Percentiles rank a stretch among this genome's conserved stretches.
phyloP scores from a whole-genome alignment of 30 jellyfish, hydroid and myxozoan species.

The Haliclystus octoradiatus region DNA sequence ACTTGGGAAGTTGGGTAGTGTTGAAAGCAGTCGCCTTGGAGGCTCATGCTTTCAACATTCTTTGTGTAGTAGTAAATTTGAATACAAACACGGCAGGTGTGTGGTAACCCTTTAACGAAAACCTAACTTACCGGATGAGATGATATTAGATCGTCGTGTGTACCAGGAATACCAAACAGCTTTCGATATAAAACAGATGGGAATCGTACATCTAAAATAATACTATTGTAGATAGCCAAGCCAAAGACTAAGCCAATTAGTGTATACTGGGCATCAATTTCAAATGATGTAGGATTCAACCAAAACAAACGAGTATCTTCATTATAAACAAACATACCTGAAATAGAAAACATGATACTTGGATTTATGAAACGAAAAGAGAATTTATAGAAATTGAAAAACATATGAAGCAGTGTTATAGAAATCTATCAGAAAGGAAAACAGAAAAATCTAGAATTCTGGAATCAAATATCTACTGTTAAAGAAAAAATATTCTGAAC shows the following conservation, averaged over 20 bases:
- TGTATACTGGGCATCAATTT: slow-evolving; percentile 53
- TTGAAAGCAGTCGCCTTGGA: too few relatives aligned
- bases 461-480: too few relatives aligned
- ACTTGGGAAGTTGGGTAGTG: too few relatives aligned
- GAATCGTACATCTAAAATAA: slow-evolving; percentile 55
- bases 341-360: background rate
- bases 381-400: too few relatives aligned
- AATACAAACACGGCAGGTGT: too few relatives aligned
- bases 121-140: slow-evolving; percentile 51
- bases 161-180: slow-evolving; percentile 28
- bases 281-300: slow-evolving; percentile 74
- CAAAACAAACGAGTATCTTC: slow-evolving; percentile 38
- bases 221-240: slow-evolving; percentile 61
- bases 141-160: slow-evolving; percentile 38
- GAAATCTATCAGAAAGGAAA: too few relatives aligned
- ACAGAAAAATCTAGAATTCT: too few relatives aligned
- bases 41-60: too few relatives aligned
- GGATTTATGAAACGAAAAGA: too few relatives aligned
- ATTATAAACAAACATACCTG: slow-evolving; percentile 64
- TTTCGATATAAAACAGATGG: slow-evolving; percentile 60
- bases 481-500: too few relatives aligned
- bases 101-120: background rate
- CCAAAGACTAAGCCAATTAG: slow-evolving; percentile 72
- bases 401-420: too few relatives aligned
- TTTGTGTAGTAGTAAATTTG: too few relatives aligned